A percentile compares a stretch with the other conserved stretches of the same genome.
Conservation (phyloP, 2,797 vertebrate genomes). For the Pyrrhura leucotis region DNA sequence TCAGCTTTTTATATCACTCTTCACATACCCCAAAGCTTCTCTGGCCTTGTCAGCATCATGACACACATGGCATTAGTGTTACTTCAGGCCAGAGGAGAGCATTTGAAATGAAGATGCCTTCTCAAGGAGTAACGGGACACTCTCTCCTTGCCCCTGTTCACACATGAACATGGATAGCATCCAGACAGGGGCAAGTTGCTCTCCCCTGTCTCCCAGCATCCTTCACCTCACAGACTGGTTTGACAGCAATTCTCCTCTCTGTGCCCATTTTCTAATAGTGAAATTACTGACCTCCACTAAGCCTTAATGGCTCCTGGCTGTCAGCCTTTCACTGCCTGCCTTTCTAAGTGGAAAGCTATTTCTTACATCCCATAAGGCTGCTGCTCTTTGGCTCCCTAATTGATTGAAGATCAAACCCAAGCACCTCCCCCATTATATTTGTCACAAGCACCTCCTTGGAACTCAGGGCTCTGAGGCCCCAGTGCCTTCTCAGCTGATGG, state of each 20-base stretch:
- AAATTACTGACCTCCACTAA: background rate
- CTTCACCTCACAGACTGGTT: background rate
- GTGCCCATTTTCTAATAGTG: background rate
- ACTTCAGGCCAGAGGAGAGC: background rate
- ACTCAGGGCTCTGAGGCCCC: background rate
- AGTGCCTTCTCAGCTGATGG: background rate
- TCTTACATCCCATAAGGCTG: conserved; percentile 19
- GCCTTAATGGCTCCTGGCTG: conserved; percentile 3
- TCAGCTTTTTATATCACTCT: background rate
- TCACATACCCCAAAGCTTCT: background rate
- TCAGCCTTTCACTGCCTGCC: conserved; percentile 24
- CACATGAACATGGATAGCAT: background rate
- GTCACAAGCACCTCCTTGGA: background rate
- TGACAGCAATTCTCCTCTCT: background rate
- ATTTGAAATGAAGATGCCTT: background rate
- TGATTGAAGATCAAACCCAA: conserved; percentile 43
- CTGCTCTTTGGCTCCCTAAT: conserved; percentile 56
- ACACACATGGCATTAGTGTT: background rate
- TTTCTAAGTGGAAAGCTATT: conserved; percentile 33
- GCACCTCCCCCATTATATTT: background rate
- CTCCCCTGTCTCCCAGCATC: background rate
- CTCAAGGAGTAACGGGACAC: background rate
- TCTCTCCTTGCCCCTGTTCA: background rate
- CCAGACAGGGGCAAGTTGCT: background rate
- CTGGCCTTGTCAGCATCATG: background rate